These are phyloP conservation scores for Dromococcyx pavoninus DNA, from an alignment of 2,797 vertebrate genomes.

Conservation along the genomic window DNA sequence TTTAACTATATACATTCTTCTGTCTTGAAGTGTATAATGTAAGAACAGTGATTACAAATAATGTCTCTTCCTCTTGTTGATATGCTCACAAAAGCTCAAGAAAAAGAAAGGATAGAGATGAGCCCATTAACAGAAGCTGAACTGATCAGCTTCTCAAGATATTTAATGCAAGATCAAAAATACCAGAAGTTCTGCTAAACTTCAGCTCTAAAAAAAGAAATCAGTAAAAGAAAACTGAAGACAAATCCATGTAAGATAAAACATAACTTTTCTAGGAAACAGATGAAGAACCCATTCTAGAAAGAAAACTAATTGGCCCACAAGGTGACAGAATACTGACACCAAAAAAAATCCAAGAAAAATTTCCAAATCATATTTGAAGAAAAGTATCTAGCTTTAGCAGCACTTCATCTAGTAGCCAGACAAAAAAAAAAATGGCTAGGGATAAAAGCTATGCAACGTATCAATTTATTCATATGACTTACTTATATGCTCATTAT, in stretches of 20 bases:
- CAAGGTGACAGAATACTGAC: conserved; percentile 27
- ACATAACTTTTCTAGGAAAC: neutral
- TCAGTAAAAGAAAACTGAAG: neutral
- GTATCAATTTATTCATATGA: neutral
- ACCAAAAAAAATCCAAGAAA: neutral
- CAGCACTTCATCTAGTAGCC: neutral
- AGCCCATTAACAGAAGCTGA: neutral
- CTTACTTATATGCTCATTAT: neutral
- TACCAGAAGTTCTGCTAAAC: neutral
- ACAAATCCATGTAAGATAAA: neutral
- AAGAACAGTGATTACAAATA: neutral
- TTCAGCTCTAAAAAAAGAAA: neutral
- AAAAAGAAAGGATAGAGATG: neutral
- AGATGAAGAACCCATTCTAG: neutral
- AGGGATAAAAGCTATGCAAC: neutral
- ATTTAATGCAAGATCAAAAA: neutral
- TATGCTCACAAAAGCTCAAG: neutral
- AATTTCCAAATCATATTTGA: neutral
- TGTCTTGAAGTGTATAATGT: neutral
- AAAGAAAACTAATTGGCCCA: neutral
- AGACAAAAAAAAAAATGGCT: neutral
- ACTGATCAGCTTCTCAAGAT: neutral
- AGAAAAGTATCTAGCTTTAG: neutral
- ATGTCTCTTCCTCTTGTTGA: neutral
- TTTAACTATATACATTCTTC: neutral